These are phyloP conservation scores for Timema cristinae DNA, from an alignment of 2,888 invertebrate species.

Conservation along the genomic window DNA sequence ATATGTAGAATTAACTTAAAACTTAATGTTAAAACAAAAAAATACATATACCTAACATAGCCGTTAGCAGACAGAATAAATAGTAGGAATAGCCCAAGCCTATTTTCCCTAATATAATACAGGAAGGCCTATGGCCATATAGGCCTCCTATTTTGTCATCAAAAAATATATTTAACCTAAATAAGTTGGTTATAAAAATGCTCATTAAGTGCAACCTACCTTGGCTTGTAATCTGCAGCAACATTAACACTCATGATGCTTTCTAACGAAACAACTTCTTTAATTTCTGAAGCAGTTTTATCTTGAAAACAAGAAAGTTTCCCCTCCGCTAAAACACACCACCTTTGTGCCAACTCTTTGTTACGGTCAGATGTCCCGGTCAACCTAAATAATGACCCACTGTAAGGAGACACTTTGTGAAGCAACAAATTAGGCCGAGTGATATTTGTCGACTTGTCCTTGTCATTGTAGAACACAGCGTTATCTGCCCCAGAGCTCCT, in stretches of 20 bases:
- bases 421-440: neutral
- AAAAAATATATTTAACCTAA: neutral
- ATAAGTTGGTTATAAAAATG: neutral
- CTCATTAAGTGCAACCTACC: constrained; percentile 40
- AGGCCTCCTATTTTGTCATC: neutral
- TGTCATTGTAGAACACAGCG: constrained; percentile 14
- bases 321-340: constrained; percentile 66
- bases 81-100: too few species aligned
- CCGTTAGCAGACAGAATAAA: too few species aligned
- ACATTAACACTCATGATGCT: constrained; percentile 62
- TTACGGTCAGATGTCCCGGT: constrained; percentile 48
- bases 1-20: too few species aligned
- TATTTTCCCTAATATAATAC: too few species aligned
- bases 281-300: constrained; percentile 61
- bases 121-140: too few species aligned
- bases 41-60: too few species aligned
- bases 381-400: constrained; percentile 56
- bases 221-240: constrained; percentile 52
- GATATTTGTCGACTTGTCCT: neutral
- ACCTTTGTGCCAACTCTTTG: constrained; percentile 70
- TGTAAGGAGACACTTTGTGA: constrained; percentile 37
- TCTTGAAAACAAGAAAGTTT: constrained; percentile 71
- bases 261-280: constrained; percentile 67
- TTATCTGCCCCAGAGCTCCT: neutral
- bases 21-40: too few species aligned